Base-by-base conservation (phyloP, 2,113 vertebrate species). In the Nothobranchius kuhntae region DNA sequence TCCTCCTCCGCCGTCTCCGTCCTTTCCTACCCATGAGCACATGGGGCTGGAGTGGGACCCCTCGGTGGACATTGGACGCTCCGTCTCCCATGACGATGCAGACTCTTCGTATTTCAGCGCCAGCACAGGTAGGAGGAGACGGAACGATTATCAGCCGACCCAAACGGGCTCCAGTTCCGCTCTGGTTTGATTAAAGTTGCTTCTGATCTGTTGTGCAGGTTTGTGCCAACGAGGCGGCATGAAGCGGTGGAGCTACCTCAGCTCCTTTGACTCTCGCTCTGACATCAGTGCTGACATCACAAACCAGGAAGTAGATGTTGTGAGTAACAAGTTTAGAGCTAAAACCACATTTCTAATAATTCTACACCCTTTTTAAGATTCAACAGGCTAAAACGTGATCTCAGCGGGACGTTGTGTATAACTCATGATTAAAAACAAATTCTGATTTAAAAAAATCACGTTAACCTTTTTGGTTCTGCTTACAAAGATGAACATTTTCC, bases 1-100 rank as follows among this genome's bases (percentile, higher is more conserved):
- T n/a, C 50, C 74, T 13, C 58, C 55, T n/a, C 50, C 74, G 12
- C 58, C 58, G 11, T 64, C 71, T 17, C 48, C 77, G 3, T 26
- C 78, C 53, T 81, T 62, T 3, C 64, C 87, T 52, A 58, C 71
- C 73, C 86, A 85, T 7, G 92, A 93, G 65, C 85, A 90, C 13
- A 67, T 90, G 78, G 94, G 93, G 12, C 81, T 96, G 79, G 95
- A 96, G 79, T 96, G 95, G 95, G 95, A 96, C 67, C 95, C 95
- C 1, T 94, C 94, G 0, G 95, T 94, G 3, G 95, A 96, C 24
- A 87, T 96, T 6, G 95, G 95, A 1, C 90, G 86, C 3, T 91
- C 93, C 0, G 68, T 92, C 0, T 92, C 93, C n/a, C 71, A 75
- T 4, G 87, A 91, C 4, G 89, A 93, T 1, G 76, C 89, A 0